Conservation (phyloP, 2,888 invertebrate genomes). For the Drosophila paranaensis region DNA sequence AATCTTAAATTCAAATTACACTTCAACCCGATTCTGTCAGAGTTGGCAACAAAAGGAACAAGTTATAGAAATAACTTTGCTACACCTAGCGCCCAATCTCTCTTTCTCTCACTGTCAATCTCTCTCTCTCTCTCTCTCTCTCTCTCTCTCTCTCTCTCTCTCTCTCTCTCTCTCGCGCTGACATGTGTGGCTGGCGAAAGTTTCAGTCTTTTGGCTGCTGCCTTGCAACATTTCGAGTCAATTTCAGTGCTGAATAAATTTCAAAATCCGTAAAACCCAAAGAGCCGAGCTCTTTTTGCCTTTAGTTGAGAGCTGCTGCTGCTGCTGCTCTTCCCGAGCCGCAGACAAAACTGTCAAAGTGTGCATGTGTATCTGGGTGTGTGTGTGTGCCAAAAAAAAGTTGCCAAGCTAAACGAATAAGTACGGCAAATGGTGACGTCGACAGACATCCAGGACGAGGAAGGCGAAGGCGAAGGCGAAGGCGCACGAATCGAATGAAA, state of each 20-base stretch:
- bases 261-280: constrained; percentile 75
- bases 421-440: constrained; percentile 64
- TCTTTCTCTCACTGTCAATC: background rate
- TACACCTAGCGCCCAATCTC: constrained; percentile 19
- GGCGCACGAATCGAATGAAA: constrained; percentile 74
- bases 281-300: constrained; percentile 52
- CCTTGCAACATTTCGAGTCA: constrained; percentile 60
- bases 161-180: constrained; percentile 8
- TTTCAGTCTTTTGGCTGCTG: constrained; percentile 50
- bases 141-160: background rate
- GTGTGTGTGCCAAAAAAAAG: constrained; percentile 76
- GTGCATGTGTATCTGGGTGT: constrained; percentile 27
- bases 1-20: constrained; percentile 81
- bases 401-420: constrained; percentile 74
- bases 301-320: constrained; percentile 27
- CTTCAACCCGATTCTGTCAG: constrained; percentile 71
- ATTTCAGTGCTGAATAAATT: constrained; percentile 75
- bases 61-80: constrained; percentile 73
- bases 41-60: constrained; percentile 61
- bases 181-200: constrained; percentile 42
- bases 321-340: constrained; percentile 28
- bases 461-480: constrained; percentile 34
- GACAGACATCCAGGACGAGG: constrained; percentile 40
- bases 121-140: background rate
- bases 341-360: constrained; percentile 80